These are phyloP conservation scores for Strigamia maritima DNA, from an alignment of 2,888 invertebrate genomes.

Conservation along the genomic window DNA sequence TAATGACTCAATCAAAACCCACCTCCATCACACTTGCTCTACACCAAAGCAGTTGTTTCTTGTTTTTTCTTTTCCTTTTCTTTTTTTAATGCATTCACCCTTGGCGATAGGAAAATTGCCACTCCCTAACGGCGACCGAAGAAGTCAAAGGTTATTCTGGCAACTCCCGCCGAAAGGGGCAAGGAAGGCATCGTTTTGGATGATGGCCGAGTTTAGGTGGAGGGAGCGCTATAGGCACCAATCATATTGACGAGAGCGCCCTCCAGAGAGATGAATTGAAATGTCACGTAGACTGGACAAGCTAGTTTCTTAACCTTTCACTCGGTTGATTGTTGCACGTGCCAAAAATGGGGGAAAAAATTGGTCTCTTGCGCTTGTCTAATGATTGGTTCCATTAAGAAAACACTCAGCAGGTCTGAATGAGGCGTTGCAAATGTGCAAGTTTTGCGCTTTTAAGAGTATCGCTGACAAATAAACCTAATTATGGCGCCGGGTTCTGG, in stretches of 20 bases:
- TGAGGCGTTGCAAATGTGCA: too few relatives aligned
- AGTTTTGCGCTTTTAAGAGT: too few relatives aligned
- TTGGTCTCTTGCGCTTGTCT: too few relatives aligned
- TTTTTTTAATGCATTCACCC: constrained; percentile 8
- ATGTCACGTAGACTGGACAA: constrained; percentile 22
- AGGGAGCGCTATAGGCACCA: constrained; percentile 1
- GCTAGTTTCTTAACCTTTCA: constrained; percentile 17
- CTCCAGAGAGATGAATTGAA: constrained; percentile 14
- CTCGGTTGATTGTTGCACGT: background rate
- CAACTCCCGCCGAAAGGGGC: constrained; percentile 22
- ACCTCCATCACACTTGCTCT: background rate
- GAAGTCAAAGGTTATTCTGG: background rate
- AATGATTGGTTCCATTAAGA: background rate
- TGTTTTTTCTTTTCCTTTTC: background rate
- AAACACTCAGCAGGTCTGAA: background rate
- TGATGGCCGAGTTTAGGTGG: constrained; percentile 15
- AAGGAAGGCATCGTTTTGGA: constrained; percentile 12
- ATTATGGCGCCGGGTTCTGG: too few relatives aligned
- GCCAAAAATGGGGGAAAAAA: background rate
- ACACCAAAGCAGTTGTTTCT: constrained; percentile 8
- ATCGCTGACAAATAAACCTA: too few relatives aligned
- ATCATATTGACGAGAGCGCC: constrained; percentile 9
- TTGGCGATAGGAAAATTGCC: background rate
- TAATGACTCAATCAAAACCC: constrained; percentile 19
- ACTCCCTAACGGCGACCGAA: background rate